phyloP scores from a whole-genome alignment of 2,797 vertebrate genomes.

The Tachyglossus aculeatus region DNA sequence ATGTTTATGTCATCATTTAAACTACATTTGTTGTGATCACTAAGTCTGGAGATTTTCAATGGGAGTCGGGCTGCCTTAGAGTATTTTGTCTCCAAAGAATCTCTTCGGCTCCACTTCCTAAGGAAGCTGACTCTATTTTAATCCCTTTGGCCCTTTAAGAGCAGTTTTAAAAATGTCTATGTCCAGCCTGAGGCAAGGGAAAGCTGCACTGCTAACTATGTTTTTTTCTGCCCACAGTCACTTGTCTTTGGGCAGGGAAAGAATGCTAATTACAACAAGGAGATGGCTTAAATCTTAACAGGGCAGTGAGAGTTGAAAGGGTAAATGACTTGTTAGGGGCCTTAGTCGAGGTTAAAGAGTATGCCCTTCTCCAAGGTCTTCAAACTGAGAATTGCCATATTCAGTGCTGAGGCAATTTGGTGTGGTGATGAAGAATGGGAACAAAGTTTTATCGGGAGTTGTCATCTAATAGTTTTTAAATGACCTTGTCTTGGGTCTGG shows the following conservation, averaged over 20 bases:
- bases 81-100: slow-evolving; percentile 67
- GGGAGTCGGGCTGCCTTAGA: slow-evolving; percentile 60
- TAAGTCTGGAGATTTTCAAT: slow-evolving; percentile 74
- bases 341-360: slow-evolving; percentile 10
- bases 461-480: neutral
- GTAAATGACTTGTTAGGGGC: slow-evolving; percentile 1
- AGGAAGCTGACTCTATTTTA: slow-evolving; percentile 64
- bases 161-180: slow-evolving; percentile 53
- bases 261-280: slow-evolving; percentile 45
- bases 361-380: slow-evolving; percentile 1
- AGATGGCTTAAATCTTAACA: slow-evolving; percentile 18
- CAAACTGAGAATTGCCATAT: neutral
- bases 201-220: neutral
- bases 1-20: slow-evolving; percentile 68
- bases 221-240: slow-evolving; percentile 26
- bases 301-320: slow-evolving; percentile 7
- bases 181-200: slow-evolving; percentile 11
- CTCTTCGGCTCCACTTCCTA: slow-evolving; percentile 50
- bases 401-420: neutral
- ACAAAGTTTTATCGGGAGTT: neutral
- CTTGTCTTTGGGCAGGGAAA: slow-evolving; percentile 32
- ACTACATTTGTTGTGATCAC: slow-evolving; percentile 67
- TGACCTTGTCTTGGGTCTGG: neutral
- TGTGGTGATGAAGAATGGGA: neutral
- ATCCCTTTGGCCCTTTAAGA: slow-evolving; percentile 63